These are phyloP conservation scores for Turritopsis dohrnii DNA, from an alignment of 30 jellyfish, hydroid and myxozoan species.

Conservation along the genomic window DNA sequence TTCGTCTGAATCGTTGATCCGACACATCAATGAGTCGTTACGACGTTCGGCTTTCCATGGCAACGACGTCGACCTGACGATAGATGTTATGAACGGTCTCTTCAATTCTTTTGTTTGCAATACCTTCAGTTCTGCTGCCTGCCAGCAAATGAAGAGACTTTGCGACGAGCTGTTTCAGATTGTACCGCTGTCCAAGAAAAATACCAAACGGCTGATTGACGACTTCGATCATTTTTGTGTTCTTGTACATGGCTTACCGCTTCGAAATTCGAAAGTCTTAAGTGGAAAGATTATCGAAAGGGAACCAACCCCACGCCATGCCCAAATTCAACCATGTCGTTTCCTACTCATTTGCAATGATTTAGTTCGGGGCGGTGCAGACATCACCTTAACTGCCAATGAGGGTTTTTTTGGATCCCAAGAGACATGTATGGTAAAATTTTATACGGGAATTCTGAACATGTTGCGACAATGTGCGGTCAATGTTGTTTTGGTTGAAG, in stretches of 20 bases:
- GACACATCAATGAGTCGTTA: neutral
- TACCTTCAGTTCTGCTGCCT: neutral
- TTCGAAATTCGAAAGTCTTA: constrained; percentile 8
- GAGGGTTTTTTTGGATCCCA: neutral
- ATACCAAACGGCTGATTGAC: constrained; percentile 6
- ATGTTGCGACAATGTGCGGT: neutral
- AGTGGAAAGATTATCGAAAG: constrained; percentile 13
- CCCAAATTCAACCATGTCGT: constrained; percentile 16
- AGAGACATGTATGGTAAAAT: neutral
- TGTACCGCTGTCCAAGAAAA: neutral
- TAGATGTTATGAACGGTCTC: neutral
- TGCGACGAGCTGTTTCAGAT: neutral
- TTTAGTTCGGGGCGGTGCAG: constrained; percentile 1
- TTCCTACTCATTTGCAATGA: constrained; percentile 19
- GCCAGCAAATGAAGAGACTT: neutral
- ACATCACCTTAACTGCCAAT: neutral
- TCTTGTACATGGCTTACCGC: constrained; percentile 1
- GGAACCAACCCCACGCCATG: constrained; percentile 15
- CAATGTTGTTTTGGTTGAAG: constrained; percentile 18
- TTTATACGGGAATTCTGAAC: neutral
- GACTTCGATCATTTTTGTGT: constrained; percentile 20
- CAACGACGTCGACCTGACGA: neutral
- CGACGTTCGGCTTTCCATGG: neutral
- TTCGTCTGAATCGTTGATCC: neutral
- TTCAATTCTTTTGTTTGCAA: neutral